Percentiles rank a stretch among this genome's conserved stretches.
Conservation (phyloP, 2,888 invertebrate genomes). For the Himalopsyche kuldschensis region DNA sequence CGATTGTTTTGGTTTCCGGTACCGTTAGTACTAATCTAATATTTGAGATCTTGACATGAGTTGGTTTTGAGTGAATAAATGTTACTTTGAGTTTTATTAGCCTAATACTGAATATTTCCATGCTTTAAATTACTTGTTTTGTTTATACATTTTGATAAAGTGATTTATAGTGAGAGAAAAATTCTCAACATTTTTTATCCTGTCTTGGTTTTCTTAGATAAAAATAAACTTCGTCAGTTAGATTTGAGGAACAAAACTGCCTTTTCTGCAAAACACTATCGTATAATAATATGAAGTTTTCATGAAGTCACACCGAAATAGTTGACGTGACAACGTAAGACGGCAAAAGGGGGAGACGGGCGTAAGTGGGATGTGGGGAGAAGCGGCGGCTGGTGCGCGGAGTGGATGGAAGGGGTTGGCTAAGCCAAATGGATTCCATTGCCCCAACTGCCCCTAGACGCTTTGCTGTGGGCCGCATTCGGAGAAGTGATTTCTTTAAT, state of each 20-base stretch:
- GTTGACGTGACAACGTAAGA: conserved; percentile 9
- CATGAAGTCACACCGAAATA: neutral
- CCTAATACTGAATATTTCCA: too few species aligned
- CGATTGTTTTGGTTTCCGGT: too few species aligned
- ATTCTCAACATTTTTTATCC: too few species aligned
- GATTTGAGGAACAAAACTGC: neutral
- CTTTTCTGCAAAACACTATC: neutral
- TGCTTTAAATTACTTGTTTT: too few species aligned
- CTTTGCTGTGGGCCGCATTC: neutral
- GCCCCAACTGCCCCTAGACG: conserved; percentile 30
- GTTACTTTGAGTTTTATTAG: too few species aligned
- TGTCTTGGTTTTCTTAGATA: neutral
- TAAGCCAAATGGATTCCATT: conserved; percentile 40
- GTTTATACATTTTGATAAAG: too few species aligned
- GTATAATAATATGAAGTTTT: neutral
- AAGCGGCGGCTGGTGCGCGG: conserved; percentile 42
- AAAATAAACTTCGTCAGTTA: neutral
- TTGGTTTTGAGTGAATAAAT: too few species aligned
- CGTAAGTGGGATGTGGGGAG: neutral
- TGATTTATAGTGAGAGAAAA: too few species aligned
- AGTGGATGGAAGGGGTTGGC: conserved; percentile 47
- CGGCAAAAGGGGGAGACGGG: neutral
- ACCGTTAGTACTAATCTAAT: too few species aligned
- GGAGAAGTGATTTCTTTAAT: neutral
- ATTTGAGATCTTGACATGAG: too few species aligned